Conservation (phyloP, 2,888 invertebrate genomes). For the Platycnemis pennipes region DNA sequence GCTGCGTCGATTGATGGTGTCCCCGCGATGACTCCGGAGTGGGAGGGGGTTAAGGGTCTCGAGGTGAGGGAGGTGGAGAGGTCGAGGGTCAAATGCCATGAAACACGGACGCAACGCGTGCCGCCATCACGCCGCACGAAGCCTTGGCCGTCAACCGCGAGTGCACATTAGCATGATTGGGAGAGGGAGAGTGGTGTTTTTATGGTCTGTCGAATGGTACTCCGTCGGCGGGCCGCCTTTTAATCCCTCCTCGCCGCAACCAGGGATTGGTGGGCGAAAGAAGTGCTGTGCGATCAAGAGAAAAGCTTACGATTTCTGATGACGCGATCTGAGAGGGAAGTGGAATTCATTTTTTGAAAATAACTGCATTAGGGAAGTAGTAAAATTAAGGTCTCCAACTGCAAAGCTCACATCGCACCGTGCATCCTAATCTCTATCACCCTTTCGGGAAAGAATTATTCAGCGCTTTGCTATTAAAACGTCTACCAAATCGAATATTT, state of each 20-base stretch:
- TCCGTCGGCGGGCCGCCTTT: background rate
- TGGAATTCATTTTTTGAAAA: too few species aligned
- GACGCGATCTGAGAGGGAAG: too few species aligned
- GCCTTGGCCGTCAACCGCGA: background rate
- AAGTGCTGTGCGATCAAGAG: too few species aligned
- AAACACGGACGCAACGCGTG: background rate
- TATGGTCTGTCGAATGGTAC: background rate
- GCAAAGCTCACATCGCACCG: too few species aligned
- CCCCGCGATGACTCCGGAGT: background rate
- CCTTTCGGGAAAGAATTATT: too few species aligned
- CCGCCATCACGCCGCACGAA: background rate
- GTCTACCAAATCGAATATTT: too few species aligned
- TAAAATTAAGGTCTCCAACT: too few species aligned
- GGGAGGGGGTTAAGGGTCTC: too few species aligned
- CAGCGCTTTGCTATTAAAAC: too few species aligned
- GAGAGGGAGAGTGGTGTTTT: background rate
- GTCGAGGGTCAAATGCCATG: constrained; percentile 25
- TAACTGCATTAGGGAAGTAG: too few species aligned
- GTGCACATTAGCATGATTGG: background rate
- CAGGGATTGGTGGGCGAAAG: background rate
- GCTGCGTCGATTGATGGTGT: background rate
- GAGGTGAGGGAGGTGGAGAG: background rate
- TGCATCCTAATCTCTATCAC: too few species aligned
- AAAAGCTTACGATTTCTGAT: too few species aligned
- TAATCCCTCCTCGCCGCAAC: background rate